Conservation (phyloP, 2,113 vertebrate species). For the Theristicus caerulescens region DNA sequence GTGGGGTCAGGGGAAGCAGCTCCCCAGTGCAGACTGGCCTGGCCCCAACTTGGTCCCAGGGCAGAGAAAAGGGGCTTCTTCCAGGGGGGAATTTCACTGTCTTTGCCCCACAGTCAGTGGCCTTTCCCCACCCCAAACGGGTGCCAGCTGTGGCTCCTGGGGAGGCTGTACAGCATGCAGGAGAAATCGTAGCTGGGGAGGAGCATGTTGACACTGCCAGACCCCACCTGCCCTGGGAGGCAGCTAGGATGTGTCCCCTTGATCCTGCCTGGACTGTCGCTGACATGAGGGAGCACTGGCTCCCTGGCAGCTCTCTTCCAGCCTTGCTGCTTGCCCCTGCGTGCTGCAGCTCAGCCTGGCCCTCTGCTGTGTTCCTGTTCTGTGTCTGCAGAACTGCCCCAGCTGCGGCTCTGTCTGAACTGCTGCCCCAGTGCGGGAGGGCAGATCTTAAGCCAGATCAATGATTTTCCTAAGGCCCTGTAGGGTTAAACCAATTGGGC, state of each 20-base stretch:
- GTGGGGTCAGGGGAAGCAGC: neutral
- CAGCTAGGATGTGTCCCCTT: neutral
- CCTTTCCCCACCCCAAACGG: neutral
- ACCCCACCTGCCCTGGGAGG: neutral
- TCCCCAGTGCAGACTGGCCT: neutral
- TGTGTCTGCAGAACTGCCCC: neutral
- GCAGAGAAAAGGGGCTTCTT: neutral
- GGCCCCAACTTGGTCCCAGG: neutral
- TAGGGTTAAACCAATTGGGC: neutral
- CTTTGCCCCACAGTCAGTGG: neutral
- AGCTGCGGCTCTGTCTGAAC: rapidly evolving
- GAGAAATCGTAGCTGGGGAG: neutral
- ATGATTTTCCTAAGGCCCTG: neutral
- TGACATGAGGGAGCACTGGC: rapidly evolving
- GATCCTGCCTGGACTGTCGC: rapidly evolving
- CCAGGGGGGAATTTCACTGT: rapidly evolving
- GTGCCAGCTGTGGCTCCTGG: neutral
- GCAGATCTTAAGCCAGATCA: neutral
- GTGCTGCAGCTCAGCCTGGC: neutral
- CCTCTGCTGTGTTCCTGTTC: neutral
- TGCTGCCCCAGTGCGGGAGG: rapidly evolving
- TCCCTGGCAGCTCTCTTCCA: neutral
- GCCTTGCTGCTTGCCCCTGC: neutral
- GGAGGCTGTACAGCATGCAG: rapidly evolving
- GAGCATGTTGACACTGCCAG: neutral